Conservation (phyloP, 1,140 invertebrate species). For the Pantala flavescens region DNA sequence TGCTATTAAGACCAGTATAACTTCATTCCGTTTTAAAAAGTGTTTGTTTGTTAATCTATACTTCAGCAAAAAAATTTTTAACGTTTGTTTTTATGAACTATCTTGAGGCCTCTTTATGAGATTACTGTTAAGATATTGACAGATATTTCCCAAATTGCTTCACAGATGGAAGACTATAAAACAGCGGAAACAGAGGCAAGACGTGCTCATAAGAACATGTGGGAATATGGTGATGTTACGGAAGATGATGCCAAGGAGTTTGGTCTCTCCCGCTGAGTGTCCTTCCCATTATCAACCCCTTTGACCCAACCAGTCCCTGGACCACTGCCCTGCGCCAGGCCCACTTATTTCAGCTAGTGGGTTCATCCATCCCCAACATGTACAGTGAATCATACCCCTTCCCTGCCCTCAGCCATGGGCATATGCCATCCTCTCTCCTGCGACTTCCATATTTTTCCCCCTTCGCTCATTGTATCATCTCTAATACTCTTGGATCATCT, state of each 20-base stretch:
- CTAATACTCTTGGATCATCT: background rate
- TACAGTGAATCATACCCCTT: background rate
- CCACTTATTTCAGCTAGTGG: background rate
- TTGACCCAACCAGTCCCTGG: conserved; percentile 2
- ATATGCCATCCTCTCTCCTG: background rate
- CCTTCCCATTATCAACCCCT: background rate
- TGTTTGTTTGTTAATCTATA: too few species aligned
- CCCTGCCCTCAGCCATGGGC: background rate
- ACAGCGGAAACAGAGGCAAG: conserved; percentile 77
- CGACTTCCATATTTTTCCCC: background rate
- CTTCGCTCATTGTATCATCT: background rate
- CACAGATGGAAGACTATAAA: conserved; percentile 63
- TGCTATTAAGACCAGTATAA: background rate
- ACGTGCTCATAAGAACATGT: conserved; percentile 73
- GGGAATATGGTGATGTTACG: conserved; percentile 93
- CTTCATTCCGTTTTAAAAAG: background rate
- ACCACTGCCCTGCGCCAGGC: background rate
- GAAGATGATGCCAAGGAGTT: conserved; percentile 92
- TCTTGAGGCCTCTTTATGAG: too few species aligned
- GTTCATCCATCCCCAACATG: background rate
- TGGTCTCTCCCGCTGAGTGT: conserved; percentile 34
- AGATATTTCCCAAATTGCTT: too few species aligned
- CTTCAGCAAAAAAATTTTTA: too few species aligned
- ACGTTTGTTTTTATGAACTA: too few species aligned
- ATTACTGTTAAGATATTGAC: too few species aligned